Percentiles rank a stretch among this genome's conserved stretches.
phyloP scores from a whole-genome alignment of 2,888 invertebrate genomes.

The Campoplex capitator region DNA sequence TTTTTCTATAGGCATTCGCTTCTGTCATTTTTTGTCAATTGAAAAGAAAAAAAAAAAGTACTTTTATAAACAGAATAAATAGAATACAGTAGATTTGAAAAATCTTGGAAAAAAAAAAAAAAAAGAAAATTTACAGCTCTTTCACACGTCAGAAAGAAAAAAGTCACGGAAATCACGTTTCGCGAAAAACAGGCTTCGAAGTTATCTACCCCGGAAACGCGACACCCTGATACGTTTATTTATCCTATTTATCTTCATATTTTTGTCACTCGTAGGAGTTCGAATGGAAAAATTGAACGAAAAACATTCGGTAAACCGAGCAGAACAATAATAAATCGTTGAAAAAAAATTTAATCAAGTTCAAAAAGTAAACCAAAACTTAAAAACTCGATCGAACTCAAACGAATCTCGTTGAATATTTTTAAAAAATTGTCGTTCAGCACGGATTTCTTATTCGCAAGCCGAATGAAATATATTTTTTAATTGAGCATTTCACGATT shows the following conservation, averaged over 20 bases:
- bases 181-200: neutral
- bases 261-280: neutral
- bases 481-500: no score
- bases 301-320: neutral
- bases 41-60: neutral
- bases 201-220: neutral
- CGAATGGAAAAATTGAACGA: neutral
- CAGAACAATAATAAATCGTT: neutral
- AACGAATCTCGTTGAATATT: neutral
- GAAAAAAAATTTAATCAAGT: neutral
- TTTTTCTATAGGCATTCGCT: neutral
- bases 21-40: neutral
- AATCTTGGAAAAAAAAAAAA: neutral
- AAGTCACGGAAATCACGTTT: neutral
- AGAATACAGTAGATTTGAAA: neutral
- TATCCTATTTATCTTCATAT: neutral
- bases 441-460: no score
- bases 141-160: neutral
- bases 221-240: neutral
- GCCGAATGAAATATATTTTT: no score
- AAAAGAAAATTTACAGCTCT: neutral
- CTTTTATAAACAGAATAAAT: neutral
- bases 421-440: neutral
- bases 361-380: neutral
- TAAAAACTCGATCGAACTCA: neutral